phyloP scores from a whole-genome alignment of 2,888 invertebrate species.

The Chymomyza amoena region DNA sequence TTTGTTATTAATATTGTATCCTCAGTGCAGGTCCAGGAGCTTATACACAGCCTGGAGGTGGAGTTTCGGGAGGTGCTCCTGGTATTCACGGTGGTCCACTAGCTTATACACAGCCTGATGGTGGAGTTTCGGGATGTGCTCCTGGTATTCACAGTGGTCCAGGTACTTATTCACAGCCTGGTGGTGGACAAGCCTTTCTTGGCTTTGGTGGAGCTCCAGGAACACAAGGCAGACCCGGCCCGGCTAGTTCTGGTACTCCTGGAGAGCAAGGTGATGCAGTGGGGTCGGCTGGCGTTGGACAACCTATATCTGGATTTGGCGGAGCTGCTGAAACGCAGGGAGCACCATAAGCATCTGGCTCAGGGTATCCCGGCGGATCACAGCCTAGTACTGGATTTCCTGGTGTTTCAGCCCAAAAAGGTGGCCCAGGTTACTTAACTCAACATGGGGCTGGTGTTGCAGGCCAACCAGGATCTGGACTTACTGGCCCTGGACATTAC shows the following conservation, averaged over 20 bases:
- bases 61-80: neutral
- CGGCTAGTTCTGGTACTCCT: slow-evolving; percentile 22
- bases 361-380: neutral
- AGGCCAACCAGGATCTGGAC: slow-evolving; percentile 11
- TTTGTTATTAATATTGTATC: too few species aligned
- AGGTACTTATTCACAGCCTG: too few species aligned
- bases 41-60: slow-evolving; percentile 23
- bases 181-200: neutral
- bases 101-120: slow-evolving; percentile 23
- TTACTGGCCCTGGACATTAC: neutral
- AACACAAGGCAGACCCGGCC: slow-evolving; percentile 9
- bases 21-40: neutral
- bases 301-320: slow-evolving; percentile 2
- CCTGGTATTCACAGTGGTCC: too few species aligned
- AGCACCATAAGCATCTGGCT: slow-evolving; percentile 19
- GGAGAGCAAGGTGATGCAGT: slow-evolving; percentile 8
- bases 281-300: neutral
- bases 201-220: slow-evolving; percentile 11
- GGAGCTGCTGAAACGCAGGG: slow-evolving; percentile 24
- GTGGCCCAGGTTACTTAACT: neutral
- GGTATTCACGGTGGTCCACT: neutral
- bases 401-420: slow-evolving; percentile 1
- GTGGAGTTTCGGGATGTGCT: too few species aligned
- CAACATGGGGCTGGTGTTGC: slow-evolving; percentile 19
- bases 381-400: slow-evolving; percentile 17